phyloP scores from a whole-genome alignment of 2,113 vertebrate genomes.

The Campylorhamphus procurvoides region DNA sequence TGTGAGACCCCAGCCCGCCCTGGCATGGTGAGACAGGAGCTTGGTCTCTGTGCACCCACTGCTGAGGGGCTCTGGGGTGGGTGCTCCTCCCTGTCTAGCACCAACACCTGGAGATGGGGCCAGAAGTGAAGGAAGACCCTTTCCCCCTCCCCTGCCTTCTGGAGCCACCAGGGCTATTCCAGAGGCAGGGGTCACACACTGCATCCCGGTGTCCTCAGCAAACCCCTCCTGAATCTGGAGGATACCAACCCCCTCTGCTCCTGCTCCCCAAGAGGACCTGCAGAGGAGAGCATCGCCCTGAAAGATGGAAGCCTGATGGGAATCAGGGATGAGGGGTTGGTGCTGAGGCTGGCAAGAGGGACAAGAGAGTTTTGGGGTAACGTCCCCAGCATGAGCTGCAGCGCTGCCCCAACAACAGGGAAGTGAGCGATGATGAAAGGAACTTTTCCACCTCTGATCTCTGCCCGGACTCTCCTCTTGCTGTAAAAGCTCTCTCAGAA shows the following conservation, averaged over 20 bases:
- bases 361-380: not conserved
- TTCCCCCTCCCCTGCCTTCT: not conserved
- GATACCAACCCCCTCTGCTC: not conserved
- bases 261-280: not conserved
- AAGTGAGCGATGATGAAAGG: rapidly evolving
- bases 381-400: rapidly evolving
- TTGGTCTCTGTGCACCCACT: not conserved
- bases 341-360: not conserved
- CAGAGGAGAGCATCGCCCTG: rapidly evolving
- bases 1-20: not conserved
- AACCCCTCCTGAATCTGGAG: not conserved
- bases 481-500: constrained; percentile 8
- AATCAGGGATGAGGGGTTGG: not conserved
- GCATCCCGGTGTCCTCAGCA: not conserved
- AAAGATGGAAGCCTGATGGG: not conserved
- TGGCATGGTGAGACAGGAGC: rapidly evolving
- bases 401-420: not conserved
- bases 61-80: rapidly evolving
- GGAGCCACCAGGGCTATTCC: not conserved
- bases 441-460: not conserved
- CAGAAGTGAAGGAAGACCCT: not conserved
- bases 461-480: not conserved
- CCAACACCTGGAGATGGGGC: not conserved
- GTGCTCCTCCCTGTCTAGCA: not conserved
- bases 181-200: not conserved